These are phyloP conservation scores for Gopherus evgoodei DNA, from an alignment of 2,113 vertebrate genomes.

Conservation along the genomic window DNA sequence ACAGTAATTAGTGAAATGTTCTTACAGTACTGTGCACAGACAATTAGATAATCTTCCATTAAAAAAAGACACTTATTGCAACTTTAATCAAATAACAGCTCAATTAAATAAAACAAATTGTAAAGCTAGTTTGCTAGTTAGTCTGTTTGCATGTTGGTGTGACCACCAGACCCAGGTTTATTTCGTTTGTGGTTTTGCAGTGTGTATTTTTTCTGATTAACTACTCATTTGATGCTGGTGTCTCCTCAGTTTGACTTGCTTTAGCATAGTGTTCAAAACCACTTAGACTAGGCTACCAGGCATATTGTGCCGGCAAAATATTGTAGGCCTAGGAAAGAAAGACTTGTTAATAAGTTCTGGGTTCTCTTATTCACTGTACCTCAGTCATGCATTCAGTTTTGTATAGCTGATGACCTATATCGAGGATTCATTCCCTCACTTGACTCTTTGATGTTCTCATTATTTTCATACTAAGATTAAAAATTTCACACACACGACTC, in stretches of 20 bases:
- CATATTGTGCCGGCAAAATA: neutral
- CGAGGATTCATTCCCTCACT: neutral
- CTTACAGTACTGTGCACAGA: neutral
- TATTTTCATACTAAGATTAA: neutral
- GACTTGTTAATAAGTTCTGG: conserved; percentile 13
- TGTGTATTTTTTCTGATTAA: neutral
- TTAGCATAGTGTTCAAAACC: neutral
- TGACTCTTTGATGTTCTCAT: conserved; percentile 23
- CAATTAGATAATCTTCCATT: neutral
- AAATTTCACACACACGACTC: neutral
- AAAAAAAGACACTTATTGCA: neutral
- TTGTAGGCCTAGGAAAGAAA: neutral
- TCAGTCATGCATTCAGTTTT: neutral
- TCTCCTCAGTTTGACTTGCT: neutral
- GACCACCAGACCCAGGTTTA: neutral
- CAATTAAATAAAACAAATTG: conserved; percentile 13
- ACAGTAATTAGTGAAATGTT: neutral
- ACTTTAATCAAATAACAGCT: conserved; percentile 20
- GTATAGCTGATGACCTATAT: neutral
- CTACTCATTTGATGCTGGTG: neutral
- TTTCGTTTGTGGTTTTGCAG: neutral
- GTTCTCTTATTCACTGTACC: neutral
- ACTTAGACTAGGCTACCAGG: neutral
- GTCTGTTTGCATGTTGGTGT: conserved; percentile 27
- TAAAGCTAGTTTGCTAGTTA: neutral